These are phyloP conservation scores for Mastomys coucha DNA, from an alignment of 2,113 vertebrate genomes.

Conservation along the genomic window DNA sequence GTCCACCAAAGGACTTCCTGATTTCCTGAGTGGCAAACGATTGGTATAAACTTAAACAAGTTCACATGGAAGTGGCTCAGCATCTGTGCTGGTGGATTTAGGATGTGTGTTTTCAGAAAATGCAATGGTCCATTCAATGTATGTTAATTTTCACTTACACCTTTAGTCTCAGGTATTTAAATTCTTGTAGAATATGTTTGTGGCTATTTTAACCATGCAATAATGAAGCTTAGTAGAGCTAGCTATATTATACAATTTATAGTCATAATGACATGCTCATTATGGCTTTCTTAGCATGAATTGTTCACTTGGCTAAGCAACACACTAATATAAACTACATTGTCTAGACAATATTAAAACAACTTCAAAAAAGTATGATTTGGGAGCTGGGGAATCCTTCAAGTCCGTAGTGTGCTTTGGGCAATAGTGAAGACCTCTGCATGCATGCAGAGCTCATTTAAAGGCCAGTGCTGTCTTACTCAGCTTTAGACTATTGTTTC, in stretches of 20 bases:
- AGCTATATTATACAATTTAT: background rate
- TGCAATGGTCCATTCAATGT: background rate
- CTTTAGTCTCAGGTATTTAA: background rate
- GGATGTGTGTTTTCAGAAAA: too few species aligned
- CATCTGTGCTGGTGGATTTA: background rate
- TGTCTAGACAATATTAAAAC: slow-evolving; percentile 30
- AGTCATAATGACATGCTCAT: background rate
- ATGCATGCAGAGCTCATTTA: background rate
- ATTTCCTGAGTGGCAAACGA: background rate
- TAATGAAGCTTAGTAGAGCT: background rate
- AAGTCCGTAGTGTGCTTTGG: background rate
- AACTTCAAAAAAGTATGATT: background rate
- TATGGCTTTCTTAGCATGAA: background rate
- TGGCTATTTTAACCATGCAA: background rate
- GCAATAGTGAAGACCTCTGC: background rate
- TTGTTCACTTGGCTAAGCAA: slow-evolving; percentile 12
- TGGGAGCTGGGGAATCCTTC: slow-evolving; percentile 6
- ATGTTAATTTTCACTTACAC: background rate
- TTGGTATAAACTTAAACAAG: background rate
- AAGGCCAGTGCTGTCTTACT: background rate
- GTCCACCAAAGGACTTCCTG: background rate
- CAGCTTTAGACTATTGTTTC: background rate
- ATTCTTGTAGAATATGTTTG: background rate
- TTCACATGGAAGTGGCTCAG: background rate
- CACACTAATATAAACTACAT: background rate